These are phyloP conservation scores for Isurus oxyrinchus DNA, from an alignment of 2,113 vertebrate species.

Conservation along the genomic window DNA sequence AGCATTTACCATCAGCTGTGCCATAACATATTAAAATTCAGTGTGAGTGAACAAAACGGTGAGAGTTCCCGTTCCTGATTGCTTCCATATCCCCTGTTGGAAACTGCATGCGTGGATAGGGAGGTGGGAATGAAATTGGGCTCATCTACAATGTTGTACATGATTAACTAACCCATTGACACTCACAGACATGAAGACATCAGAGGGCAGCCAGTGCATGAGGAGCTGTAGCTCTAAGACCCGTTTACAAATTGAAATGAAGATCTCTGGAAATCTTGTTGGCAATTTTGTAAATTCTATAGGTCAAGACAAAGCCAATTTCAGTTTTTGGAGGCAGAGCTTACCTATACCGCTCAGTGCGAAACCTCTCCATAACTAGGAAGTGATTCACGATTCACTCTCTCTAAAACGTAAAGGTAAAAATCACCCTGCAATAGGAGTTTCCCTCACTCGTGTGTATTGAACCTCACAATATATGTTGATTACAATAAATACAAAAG, in stretches of 20 bases:
- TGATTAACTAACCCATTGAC: background rate
- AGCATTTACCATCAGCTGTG: no score
- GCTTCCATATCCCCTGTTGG: background rate
- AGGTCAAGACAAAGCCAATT: background rate
- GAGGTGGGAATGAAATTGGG: background rate
- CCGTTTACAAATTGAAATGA: background rate
- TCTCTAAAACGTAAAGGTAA: background rate
- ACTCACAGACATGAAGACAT: background rate
- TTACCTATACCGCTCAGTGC: background rate
- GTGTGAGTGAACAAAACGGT: background rate
- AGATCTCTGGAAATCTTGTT: background rate
- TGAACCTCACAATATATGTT: background rate
- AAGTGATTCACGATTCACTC: background rate
- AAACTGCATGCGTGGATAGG: background rate
- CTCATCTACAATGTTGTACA: background rate
- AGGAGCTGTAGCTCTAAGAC: background rate
- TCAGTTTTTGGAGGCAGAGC: background rate
- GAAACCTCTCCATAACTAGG: background rate
- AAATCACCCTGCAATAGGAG: background rate
- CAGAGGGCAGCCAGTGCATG: background rate
- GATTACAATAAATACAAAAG: no score
- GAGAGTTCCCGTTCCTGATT: background rate
- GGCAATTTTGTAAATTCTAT: background rate
- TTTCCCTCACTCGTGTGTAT: no score
- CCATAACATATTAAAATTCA: background rate